Evolutionary conservation across 2,888 invertebrate genomes (phyloP).

Genomic region (Halictus quadricinctus): DNA sequence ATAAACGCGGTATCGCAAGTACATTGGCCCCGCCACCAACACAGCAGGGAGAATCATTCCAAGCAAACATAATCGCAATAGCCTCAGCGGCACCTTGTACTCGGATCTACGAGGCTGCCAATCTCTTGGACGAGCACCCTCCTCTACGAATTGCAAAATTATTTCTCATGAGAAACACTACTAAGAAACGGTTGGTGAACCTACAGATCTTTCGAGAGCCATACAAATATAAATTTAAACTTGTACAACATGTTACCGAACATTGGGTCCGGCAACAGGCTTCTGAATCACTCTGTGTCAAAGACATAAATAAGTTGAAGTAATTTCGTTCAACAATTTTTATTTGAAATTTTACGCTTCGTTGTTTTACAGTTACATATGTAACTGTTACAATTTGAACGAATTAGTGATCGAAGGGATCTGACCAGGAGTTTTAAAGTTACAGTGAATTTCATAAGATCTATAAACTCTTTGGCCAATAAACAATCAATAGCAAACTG

Average conservation of each 20-base stretch:
- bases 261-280: not conserved
- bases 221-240: not conserved
- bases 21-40: slow-evolving; percentile 87
- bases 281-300: not conserved
- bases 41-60: slow-evolving; percentile 87
- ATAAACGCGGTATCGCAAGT: slow-evolving; percentile 88
- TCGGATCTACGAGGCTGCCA: slow-evolving; percentile 72
- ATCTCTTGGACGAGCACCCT: slow-evolving; percentile 71
- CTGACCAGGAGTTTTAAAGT: not conserved
- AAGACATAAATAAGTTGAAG: not conserved
- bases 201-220: not conserved
- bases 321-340: not conserved
- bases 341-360: not conserved
- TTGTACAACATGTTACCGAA: not conserved
- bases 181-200: not conserved
- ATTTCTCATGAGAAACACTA: slow-evolving; percentile 10
- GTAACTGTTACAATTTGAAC: not conserved
- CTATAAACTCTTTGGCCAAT: not conserved
- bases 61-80: slow-evolving; percentile 86
- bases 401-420: too few species aligned
- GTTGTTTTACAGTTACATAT: not conserved
- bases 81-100: slow-evolving; percentile 84
- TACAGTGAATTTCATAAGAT: not conserved
- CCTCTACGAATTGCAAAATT: slow-evolving; percentile 60
- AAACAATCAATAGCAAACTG: not conserved